phyloP scores from a whole-genome alignment of 2,888 invertebrate species.

The Orthonychiurus folsomi region DNA sequence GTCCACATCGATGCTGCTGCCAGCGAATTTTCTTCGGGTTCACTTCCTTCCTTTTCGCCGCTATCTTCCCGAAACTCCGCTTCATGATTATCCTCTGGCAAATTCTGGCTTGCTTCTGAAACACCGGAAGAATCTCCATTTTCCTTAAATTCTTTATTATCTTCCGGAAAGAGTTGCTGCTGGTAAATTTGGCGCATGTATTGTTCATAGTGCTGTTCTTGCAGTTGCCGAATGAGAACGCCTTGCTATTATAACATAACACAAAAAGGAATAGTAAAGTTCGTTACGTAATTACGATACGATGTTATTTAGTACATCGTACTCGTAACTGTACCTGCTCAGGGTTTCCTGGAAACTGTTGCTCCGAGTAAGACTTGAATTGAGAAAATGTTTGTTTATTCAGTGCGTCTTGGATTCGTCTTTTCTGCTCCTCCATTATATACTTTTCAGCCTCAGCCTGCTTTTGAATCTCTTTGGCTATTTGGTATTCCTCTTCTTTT shows the following conservation, averaged over 20 bases:
- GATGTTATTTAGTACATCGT: not conserved
- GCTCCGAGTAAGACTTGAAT: conserved; percentile 84
- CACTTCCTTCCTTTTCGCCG: conserved; percentile 38
- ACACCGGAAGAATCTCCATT: conserved; percentile 40
- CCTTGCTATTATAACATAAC: conserved; percentile 63
- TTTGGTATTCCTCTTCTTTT: conserved; percentile 50
- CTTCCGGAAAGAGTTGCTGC: conserved; percentile 44
- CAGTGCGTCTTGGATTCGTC: conserved; percentile 78
- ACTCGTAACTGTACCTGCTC: conserved; percentile 48
- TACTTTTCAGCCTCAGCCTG: conserved; percentile 55
- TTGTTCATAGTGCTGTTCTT: conserved; percentile 97
- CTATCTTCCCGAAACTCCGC: conserved; percentile 41
- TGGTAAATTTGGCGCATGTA: conserved; percentile 89
- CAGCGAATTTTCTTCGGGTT: conserved; percentile 38
- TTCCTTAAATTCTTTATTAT: conserved; percentile 16
- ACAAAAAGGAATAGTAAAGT: too few species aligned
- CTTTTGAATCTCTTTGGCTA: conserved; percentile 57
- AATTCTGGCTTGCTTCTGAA: not conserved
- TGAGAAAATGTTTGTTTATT: conserved; percentile 90
- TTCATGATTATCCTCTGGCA: conserved; percentile 42
- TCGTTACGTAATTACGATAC: too few species aligned
- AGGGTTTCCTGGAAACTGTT: conserved; percentile 62
- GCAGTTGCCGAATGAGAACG: conserved; percentile 81
- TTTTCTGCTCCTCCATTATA: conserved; percentile 49
- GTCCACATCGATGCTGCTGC: conserved; percentile 88